Evolutionary conservation across 1,140 invertebrate genomes (phyloP).

Genomic region (Apis florea): DNA sequence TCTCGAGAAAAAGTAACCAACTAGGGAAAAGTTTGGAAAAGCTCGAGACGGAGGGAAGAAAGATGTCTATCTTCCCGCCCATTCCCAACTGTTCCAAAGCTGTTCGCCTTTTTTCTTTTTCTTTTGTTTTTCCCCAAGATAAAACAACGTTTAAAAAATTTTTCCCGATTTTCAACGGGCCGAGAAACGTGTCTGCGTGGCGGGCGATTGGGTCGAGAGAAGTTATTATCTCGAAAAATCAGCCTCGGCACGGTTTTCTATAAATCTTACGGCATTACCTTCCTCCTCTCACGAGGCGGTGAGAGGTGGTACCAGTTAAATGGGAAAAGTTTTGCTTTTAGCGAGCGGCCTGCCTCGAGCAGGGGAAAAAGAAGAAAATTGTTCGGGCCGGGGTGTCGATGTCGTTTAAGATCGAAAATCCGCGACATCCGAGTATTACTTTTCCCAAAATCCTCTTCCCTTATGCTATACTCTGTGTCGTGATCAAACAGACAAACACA

Average conservation of each 20-base stretch:
- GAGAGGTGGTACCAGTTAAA: conserved; percentile 54
- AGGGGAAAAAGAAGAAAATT: conserved; percentile 15
- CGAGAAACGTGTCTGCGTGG: neutral
- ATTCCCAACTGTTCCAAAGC: neutral
- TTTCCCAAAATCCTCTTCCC: conserved; percentile 8
- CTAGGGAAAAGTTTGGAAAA: neutral
- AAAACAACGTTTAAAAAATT: neutral
- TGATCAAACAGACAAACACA: no score
- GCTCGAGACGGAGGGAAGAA: neutral
- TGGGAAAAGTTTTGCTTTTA: conserved; percentile 61
- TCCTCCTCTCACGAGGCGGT: conserved; percentile 37
- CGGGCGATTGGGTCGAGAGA: conserved; percentile 5
- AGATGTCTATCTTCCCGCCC: neutral
- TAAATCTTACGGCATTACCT: conserved; percentile 60
- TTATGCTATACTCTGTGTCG: neutral
- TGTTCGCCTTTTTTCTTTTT: no score
- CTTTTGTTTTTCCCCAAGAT: no score
- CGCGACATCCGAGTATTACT: neutral
- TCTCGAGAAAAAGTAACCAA: conserved; percentile 7
- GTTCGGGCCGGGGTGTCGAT: conserved; percentile 14
- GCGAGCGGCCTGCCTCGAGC: conserved; percentile 27
- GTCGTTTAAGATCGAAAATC: conserved; percentile 42
- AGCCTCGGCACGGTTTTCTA: conserved; percentile 52
- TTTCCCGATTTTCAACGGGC: neutral
- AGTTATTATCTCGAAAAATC: conserved; percentile 59